phyloP scores from a whole-genome alignment of 2,113 vertebrate genomes.

The Tringa solitaria region DNA sequence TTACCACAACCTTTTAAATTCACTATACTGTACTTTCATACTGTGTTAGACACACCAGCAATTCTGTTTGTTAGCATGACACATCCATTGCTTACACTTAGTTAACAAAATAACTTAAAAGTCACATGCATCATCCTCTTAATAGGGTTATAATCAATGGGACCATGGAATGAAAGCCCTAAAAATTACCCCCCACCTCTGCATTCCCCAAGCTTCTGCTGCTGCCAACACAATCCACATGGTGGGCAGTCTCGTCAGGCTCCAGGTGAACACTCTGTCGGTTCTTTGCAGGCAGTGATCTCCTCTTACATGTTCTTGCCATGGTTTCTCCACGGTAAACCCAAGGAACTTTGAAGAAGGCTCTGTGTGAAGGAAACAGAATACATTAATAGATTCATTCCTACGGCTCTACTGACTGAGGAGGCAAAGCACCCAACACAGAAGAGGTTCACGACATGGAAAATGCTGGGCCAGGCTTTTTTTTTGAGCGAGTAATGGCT shows the following conservation, averaged over 20 bases:
- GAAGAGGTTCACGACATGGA: background rate
- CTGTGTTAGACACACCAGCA: constrained; percentile 35
- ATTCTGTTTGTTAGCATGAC: constrained; percentile 26
- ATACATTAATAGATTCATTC: background rate
- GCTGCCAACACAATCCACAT: background rate
- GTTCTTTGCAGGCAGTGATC: background rate
- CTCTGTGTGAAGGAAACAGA: constrained; percentile 12
- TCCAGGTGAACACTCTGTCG: background rate
- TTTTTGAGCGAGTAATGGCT: background rate
- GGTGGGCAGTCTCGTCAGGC: background rate
- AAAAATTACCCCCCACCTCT: constrained; percentile 15
- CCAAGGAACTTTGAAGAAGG: constrained; percentile 13
- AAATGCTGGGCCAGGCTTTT: background rate
- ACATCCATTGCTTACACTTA: constrained; percentile 32
- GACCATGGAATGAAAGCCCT: background rate
- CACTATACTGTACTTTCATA: constrained; percentile 48
- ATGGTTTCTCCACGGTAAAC: background rate
- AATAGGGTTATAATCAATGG: constrained; percentile 3
- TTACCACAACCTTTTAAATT: constrained; percentile 53
- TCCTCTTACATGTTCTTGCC: background rate
- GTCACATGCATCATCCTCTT: constrained; percentile 10
- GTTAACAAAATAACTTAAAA: constrained; percentile 55
- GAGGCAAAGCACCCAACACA: background rate
- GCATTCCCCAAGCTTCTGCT: background rate
- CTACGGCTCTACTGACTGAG: background rate